Percentiles rank a stretch among this genome's conserved stretches.
phyloP scores from a whole-genome alignment of 2,113 vertebrate species.

The Tetrao urogallus region DNA sequence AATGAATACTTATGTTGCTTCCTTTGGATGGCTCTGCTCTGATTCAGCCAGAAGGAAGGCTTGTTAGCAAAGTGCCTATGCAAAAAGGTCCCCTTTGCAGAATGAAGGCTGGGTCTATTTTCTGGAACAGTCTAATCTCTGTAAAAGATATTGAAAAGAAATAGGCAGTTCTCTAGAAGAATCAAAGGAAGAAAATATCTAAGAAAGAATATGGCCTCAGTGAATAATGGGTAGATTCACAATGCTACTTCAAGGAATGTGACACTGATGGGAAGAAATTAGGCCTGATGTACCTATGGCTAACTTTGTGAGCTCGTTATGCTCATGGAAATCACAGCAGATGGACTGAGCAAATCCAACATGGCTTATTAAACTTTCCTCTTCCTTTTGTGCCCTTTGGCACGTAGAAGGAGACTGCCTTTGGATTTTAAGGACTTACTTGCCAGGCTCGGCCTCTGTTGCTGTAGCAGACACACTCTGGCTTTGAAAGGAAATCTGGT shows the following conservation, averaged over 20 bases:
- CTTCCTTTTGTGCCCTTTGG: not conserved
- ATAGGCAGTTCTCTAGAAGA: not conserved
- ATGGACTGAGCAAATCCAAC: not conserved
- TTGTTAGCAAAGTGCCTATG: not conserved
- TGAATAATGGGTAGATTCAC: not conserved
- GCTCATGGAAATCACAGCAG: not conserved
- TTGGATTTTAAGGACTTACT: slow-evolving; percentile 6
- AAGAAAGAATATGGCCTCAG: not conserved
- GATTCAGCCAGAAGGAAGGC: not conserved
- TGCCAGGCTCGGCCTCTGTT: not conserved
- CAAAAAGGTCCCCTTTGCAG: not conserved
- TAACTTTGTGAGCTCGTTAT: not conserved
- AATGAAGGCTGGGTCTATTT: not conserved
- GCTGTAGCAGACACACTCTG: not conserved
- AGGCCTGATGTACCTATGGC: not conserved
- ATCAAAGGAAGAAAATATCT: not conserved
- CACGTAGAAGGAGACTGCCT: not conserved
- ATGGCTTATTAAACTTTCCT: not conserved
- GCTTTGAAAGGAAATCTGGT: not conserved
- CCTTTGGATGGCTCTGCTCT: not conserved
- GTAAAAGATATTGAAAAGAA: not conserved
- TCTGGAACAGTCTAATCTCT: not conserved
- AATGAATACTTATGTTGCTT: not conserved
- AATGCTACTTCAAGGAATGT: not conserved
- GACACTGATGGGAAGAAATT: not conserved